Conservation (phyloP, 2,797 vertebrate genomes). For the Poeciliopsis paucimaculata region DNA sequence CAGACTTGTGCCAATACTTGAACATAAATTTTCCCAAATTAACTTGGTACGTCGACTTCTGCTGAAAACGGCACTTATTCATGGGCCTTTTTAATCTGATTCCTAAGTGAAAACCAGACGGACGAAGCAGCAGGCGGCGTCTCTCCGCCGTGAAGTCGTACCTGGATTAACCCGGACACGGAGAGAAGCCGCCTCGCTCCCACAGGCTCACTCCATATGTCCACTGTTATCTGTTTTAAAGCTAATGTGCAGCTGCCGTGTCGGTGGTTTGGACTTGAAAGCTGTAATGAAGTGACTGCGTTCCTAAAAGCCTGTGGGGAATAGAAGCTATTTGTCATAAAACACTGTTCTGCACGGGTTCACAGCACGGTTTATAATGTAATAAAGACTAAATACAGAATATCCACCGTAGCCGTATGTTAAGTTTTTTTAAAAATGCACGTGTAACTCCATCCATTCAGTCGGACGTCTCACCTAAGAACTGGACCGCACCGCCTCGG, state of each 20-base stretch:
- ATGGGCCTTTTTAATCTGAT: neutral
- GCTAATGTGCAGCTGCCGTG: constrained; percentile 12
- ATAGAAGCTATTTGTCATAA: constrained; percentile 11
- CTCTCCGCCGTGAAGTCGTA: neutral
- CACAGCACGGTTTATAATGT: neutral
- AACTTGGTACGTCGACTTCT: neutral
- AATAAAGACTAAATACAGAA: neutral
- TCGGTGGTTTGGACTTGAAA: constrained; percentile 17
- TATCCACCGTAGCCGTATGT: neutral
- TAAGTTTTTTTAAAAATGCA: neutral
- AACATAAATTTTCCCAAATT: neutral
- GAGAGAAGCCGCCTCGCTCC: neutral
- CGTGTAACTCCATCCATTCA: neutral
- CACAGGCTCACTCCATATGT: constrained; percentile 1
- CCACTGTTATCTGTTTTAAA: constrained; percentile 1
- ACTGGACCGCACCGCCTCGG: neutral
- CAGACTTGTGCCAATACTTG: neutral
- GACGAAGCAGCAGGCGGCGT: neutral
- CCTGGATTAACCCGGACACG: neutral
- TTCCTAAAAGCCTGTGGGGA: constrained; percentile 5
- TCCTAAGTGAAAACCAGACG: neutral
- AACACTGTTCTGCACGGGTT: constrained; percentile 5
- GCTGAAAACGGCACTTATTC: neutral
- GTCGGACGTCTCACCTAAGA: neutral
- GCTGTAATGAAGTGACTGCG: constrained; percentile 19